Evolutionary conservation across 2,888 invertebrate genomes (phyloP), one percentile per base, ranked within the genome.

Genomic region (Clostera curtula): DNA sequence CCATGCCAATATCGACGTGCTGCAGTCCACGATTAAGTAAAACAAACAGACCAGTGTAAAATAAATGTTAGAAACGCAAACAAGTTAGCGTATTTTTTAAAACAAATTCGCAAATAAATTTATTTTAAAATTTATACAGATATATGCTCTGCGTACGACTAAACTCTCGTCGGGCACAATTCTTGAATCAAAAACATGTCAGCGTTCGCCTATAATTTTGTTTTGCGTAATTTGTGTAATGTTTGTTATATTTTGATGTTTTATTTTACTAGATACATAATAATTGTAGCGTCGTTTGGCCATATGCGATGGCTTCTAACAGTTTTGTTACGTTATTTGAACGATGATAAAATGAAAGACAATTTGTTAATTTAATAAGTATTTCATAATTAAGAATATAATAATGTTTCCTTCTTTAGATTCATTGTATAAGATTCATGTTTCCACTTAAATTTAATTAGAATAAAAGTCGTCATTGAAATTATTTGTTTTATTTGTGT

Each of bases 401-500:
- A 68, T 82, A 83, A 79, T 56, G 76, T 82, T 82, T 77, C 69
- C 82, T 83, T 82, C 82, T 80, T 75, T 83, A 83, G 83, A 79
- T 74, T 73, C 83, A 76, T 82, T 82, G 80, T 80, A 77, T 80
- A 76, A 79, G 75, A 69, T 80, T 79, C 80, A 83, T 82, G 80
- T 83, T 83, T 83, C 82, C 83, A 83, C 76, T 71, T 80, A 79
- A 70, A 76, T 65, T 68, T 79, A 80, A 82, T 75, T 83, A 83
- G 82, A 83, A 75, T 82, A 75, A 66, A 80, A 72, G 69, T 79
- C 77, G 79, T 83, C 74, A 80, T 79, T 75, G 72, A 77, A 47
- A 37, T 42, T 20, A 12, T 16, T 61, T 46, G 68, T 79, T 71
- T 79, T 59, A 70, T 74, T 74, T 3, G 7, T 17, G 3, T n/a